A percentile compares a stretch with the other conserved stretches of the same genome.
Evolutionary conservation across 2,888 invertebrate genomes (phyloP).

Genomic region (Mimachlamys varia): DNA sequence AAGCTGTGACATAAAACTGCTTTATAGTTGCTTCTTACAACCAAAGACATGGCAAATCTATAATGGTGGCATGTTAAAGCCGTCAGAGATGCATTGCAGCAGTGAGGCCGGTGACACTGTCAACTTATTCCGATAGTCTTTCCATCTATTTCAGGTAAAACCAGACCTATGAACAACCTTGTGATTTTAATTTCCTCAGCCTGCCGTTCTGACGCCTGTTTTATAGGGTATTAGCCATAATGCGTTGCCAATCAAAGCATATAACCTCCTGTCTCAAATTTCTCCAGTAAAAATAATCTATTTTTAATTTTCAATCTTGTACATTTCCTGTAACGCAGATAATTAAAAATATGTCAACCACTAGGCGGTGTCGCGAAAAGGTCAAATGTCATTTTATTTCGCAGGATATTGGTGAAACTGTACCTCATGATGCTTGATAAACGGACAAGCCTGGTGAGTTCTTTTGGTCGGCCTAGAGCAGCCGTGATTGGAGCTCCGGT

Average conservation of each 20-base stretch:
- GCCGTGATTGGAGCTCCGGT: not conserved
- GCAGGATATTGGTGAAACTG: not conserved
- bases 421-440: not conserved
- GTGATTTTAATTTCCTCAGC: not conserved
- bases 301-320: constrained; percentile 22
- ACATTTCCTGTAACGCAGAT: not conserved
- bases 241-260: not conserved
- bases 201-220: constrained; percentile 10
- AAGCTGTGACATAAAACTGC: not conserved
- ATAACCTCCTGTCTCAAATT: no score
- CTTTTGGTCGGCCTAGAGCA: not conserved
- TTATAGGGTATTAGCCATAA: not conserved
- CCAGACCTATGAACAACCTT: not conserved
- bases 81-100: not conserved
- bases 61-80: not conserved
- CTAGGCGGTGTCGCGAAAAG: not conserved
- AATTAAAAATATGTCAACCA: not conserved
- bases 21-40: not conserved
- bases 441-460: not conserved
- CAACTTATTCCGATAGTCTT: not conserved
- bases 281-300: not conserved
- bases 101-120: not conserved
- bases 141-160: constrained; percentile 1
- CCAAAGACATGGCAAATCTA: not conserved
- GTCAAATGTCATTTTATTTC: not conserved